Conservation (phyloP, 1,140 invertebrate genomes). For the Notospermus geniculatus region DNA sequence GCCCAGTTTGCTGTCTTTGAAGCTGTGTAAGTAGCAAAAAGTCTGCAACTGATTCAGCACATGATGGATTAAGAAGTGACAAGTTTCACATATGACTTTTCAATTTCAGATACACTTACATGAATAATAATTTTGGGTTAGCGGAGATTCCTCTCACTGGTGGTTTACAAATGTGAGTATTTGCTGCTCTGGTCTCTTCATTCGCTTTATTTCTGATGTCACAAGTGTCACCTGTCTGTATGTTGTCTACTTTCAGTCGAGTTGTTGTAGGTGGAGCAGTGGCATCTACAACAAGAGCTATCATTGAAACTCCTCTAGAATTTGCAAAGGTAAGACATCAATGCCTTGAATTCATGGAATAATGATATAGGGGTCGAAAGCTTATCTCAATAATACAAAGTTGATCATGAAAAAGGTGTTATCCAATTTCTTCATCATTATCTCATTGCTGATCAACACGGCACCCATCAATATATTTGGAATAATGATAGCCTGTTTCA, state of each 20-base stretch:
- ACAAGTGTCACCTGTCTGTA: too few species aligned
- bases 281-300: slow-evolving; percentile 39
- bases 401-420: too few species aligned
- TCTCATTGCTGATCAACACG: too few species aligned
- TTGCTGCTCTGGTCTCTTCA: too few species aligned
- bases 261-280: slow-evolving; percentile 39
- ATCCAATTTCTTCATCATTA: too few species aligned
- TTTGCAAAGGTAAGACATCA: slow-evolving; percentile 45
- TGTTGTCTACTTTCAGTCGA: slow-evolving; percentile 31
- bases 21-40: slow-evolving; percentile 38
- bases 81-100: background rate
- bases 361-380: too few species aligned
- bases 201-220: too few species aligned
- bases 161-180: slow-evolving; percentile 46
- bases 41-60: background rate
- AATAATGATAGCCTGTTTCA: too few species aligned
- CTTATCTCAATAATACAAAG: too few species aligned
- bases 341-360: too few species aligned
- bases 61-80: too few species aligned
- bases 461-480: too few species aligned
- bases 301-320: slow-evolving; percentile 50
- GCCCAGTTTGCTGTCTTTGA: slow-evolving; percentile 52
- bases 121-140: slow-evolving; percentile 34
- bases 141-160: slow-evolving; percentile 37
- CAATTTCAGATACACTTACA: slow-evolving; percentile 39